Evolutionary conservation across 2,888 invertebrate genomes (phyloP), one percentile per base, ranked within the genome.

Genomic region (Synergus umbraculus): DNA sequence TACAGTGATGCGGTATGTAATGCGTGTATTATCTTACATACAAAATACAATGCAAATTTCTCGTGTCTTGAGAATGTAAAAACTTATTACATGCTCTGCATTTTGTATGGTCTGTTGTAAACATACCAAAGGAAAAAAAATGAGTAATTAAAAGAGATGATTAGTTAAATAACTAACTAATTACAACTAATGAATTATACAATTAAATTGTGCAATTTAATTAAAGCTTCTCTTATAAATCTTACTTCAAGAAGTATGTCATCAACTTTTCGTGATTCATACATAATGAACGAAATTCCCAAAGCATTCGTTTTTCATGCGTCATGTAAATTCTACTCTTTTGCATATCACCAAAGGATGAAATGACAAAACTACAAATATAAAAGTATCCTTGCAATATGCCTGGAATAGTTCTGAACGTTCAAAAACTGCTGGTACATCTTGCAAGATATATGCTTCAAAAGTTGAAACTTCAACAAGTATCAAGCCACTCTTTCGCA

Each of bases 1-100:
- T 73, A 69, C 29, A 69, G n/a, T 37, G 49, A 49, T 54, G 73
- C 37, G 37, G 73, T 73, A 44, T 54, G 54, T 37, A 73, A 73
- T 73, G 49, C 29, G 73, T 54, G 22, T 49, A 73, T 73, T 37
- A 73, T 49, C 44, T n/a, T 67, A 44, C 10, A 29, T 29, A 49
- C 8, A 73, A 73, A 49, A n/a, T 54, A 37, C 49, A 54, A 54
- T 73, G n/a, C 13, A 37, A 29, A 29, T 29, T 37, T 73, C 29
- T 54, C 15, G 15, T 54, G 37, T 22, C 54, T 54, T 54, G n/a
- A 49, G 49, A 15, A 49, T n/a, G 49, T 49, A 15, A 15, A 49
- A 54, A 54, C 8, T 54, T 54, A n/a, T 54, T 54, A n/a, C 54
- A 54, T 54, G 54, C 54, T 54, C n/a, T 54, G 54, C 15, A 54